A percentile compares a stretch with the other conserved stretches of the same genome.
Conservation (phyloP, 2,888 invertebrate genomes). For the Odontothrips loti region DNA sequence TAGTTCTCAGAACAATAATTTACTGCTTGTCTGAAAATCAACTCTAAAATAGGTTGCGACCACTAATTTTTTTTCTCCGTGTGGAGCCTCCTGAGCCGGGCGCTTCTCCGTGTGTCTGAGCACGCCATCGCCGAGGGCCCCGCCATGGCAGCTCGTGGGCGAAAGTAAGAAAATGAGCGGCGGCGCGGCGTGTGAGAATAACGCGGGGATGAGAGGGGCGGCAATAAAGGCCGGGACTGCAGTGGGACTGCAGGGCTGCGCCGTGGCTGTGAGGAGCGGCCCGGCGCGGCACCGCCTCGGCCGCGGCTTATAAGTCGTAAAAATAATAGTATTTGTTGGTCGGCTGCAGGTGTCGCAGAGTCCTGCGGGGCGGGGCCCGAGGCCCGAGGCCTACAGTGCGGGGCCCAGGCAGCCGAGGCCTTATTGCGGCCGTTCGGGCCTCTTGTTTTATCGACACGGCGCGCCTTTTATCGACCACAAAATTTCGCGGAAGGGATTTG, state of each 20-base stretch:
- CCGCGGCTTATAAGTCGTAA: conserved; percentile 22
- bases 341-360: background rate
- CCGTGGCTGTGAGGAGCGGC: background rate
- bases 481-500: conserved; percentile 17
- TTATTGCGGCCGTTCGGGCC: background rate
- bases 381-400: too few relatives aligned
- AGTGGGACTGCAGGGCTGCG: background rate
- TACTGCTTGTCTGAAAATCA: too few relatives aligned
- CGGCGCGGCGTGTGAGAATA: background rate
- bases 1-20: too few relatives aligned
- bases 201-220: background rate
- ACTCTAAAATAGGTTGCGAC: too few relatives aligned
- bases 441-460: conserved; percentile 7
- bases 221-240: background rate
- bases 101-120: too few relatives aligned
- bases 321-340: conserved; percentile 24
- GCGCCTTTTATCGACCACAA: conserved; percentile 24
- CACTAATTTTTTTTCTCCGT: too few relatives aligned
- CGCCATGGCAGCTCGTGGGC: too few relatives aligned
- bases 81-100: too few relatives aligned
- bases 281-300: background rate
- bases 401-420: too few relatives aligned
- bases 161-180: too few relatives aligned
- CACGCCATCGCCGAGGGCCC: too few relatives aligned
- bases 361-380: too few relatives aligned